These are phyloP conservation scores for Trichonephila clavata DNA, from an alignment of 1,140 invertebrate species.

Conservation along the genomic window DNA sequence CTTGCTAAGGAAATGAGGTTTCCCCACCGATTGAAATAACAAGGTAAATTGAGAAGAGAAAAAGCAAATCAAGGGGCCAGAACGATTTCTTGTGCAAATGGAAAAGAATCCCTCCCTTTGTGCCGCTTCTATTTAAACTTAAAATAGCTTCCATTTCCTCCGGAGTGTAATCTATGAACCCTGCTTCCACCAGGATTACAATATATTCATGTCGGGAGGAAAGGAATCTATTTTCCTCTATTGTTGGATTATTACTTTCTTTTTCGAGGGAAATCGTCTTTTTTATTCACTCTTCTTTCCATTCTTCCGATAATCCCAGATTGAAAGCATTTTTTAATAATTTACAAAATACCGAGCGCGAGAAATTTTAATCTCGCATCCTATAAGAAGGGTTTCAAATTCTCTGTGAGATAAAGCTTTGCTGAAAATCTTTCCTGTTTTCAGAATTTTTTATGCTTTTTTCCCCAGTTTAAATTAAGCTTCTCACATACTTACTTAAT, in stretches of 20 bases:
- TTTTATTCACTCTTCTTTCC: neutral
- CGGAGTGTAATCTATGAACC: neutral
- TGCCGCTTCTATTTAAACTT: neutral
- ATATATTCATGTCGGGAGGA: constrained; percentile 7
- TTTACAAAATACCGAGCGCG: no score
- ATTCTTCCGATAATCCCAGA: no score
- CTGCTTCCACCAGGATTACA: neutral
- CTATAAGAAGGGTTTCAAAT: no score
- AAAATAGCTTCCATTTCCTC: constrained; percentile 14
- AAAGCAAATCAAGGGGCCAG: constrained; percentile 2
- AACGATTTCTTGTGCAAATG: neutral
- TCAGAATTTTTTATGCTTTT: no score
- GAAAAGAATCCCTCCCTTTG: constrained; percentile 6
- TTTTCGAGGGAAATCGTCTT: neutral
- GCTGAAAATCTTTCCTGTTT: no score
- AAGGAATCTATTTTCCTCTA: neutral
- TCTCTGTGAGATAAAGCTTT: no score
- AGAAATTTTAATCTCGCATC: no score
- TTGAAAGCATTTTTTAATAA: no score
- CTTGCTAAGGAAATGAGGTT: neutral
- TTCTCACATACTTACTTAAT: no score
- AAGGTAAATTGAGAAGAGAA: neutral
- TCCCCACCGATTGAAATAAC: neutral
- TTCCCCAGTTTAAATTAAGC: no score
- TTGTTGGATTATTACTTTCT: neutral